Evolutionary conservation across 2,888 invertebrate species (phyloP).

Genomic region (Cephus nigrinus): DNA sequence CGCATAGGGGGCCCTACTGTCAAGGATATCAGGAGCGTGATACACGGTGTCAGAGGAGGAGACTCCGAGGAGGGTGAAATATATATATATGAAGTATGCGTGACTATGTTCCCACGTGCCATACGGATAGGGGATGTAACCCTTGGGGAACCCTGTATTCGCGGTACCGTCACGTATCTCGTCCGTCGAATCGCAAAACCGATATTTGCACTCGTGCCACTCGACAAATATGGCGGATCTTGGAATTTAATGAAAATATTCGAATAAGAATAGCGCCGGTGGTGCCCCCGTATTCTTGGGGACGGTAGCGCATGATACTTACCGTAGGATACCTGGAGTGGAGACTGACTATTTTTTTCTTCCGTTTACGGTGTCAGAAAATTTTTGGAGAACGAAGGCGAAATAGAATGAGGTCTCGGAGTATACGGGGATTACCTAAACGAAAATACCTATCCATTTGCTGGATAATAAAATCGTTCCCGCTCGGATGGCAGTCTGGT

Average conservation of each 20-base stretch:
- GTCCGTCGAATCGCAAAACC: constrained; percentile 32
- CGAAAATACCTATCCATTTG: constrained; percentile 18
- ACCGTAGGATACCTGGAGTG: constrained; percentile 15
- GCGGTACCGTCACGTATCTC: constrained; percentile 36
- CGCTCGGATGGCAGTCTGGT: constrained; percentile 41
- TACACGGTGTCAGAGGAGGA: not conserved
- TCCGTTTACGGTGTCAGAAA: not conserved
- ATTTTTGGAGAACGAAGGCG: not conserved
- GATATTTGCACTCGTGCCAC: constrained; percentile 36
- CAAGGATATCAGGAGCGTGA: not conserved
- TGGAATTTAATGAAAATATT: constrained; percentile 7
- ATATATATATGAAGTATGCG: constrained; percentile 26
- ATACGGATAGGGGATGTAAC: not conserved
- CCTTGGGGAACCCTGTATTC: constrained; percentile 14
- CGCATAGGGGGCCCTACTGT: not conserved
- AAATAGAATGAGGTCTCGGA: not conserved
- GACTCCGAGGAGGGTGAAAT: not conserved
- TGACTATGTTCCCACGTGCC: constrained; percentile 50
- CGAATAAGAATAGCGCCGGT: not conserved
- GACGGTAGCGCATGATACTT: not conserved
- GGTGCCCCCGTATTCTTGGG: not conserved
- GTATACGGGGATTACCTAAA: constrained; percentile 9
- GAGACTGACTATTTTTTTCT: not conserved
- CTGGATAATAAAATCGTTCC: constrained; percentile 24
- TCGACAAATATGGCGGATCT: constrained; percentile 1